Percentiles rank a stretch among this genome's conserved stretches.
phyloP scores from a whole-genome alignment of 1,140 invertebrate species.

The Chrysopa pallens region DNA sequence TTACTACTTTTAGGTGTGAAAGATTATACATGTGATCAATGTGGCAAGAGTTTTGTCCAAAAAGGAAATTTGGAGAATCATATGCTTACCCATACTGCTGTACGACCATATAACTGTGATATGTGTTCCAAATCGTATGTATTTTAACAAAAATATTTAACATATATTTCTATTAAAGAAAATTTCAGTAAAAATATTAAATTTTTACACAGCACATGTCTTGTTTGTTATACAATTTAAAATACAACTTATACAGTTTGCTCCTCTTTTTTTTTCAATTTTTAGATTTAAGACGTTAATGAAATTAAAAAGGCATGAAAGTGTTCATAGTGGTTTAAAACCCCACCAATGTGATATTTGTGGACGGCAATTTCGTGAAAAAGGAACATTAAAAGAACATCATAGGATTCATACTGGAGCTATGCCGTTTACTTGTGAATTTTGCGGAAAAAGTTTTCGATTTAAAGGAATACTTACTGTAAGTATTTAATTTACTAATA shows the following conservation, averaged over 20 bases:
- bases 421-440: slow-evolving; percentile 58
- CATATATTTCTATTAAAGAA: not conserved
- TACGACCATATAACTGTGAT: slow-evolving; percentile 21
- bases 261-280: slow-evolving; percentile 2
- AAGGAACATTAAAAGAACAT: slow-evolving; percentile 38
- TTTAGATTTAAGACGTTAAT: slow-evolving; percentile 31
- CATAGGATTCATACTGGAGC: slow-evolving; percentile 64
- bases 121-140: slow-evolving; percentile 22
- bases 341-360: slow-evolving; percentile 59
- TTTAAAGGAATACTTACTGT: slow-evolving; percentile 48
- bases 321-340: slow-evolving; percentile 48
- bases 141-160: not conserved
- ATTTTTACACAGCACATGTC: not conserved
- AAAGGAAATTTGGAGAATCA: slow-evolving; percentile 39
- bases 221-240: not conserved
- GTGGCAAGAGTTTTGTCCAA: slow-evolving; percentile 38
- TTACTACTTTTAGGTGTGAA: slow-evolving; percentile 12
- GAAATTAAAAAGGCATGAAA: slow-evolving; percentile 29
- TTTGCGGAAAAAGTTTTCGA: slow-evolving; percentile 48
- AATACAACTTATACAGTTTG: not conserved
- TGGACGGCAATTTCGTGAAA: slow-evolving; percentile 47
- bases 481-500: slow-evolving; percentile 5
- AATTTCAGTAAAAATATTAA: not conserved
- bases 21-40: slow-evolving; percentile 38
- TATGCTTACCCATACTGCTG: slow-evolving; percentile 33